These are phyloP conservation scores for Idaea biselata DNA, from an alignment of 2,888 invertebrate genomes.

Conservation along the genomic window DNA sequence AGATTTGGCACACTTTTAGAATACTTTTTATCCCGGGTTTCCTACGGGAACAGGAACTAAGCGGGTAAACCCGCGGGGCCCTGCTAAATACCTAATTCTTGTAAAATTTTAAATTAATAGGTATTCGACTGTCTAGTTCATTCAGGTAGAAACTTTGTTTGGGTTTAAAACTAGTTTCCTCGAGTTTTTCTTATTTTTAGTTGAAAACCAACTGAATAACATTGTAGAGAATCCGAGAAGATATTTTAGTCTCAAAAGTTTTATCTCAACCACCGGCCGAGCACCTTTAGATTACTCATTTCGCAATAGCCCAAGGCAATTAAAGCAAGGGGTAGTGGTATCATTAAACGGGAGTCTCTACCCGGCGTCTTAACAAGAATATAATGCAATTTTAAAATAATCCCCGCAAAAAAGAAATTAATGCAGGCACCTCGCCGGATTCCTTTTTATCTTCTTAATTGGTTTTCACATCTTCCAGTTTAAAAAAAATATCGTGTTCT, in stretches of 20 bases:
- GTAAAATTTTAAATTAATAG: not conserved
- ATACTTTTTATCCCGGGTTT: no score
- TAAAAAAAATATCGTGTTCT: conserved; percentile 79
- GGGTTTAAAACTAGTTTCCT: not conserved
- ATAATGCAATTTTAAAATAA: conserved; percentile 82
- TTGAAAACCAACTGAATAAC: conserved; percentile 18
- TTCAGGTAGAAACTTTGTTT: not conserved
- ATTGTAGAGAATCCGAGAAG: conserved; percentile 25
- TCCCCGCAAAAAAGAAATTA: conserved; percentile 80
- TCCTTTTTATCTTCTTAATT: conserved; percentile 81
- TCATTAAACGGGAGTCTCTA: conserved; percentile 71
- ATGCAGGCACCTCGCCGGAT: conserved; percentile 79
- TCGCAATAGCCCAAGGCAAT: conserved; percentile 78
- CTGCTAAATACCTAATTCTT: not conserved
- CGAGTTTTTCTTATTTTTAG: conserved; percentile 13
- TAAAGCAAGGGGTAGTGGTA: conserved; percentile 79
- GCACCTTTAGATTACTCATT: conserved; percentile 78
- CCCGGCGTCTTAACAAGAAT: conserved; percentile 75
- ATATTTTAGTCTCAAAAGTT: conserved; percentile 58
- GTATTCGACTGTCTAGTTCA: not conserved
- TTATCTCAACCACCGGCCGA: conserved; percentile 64
- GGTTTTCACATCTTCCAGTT: conserved; percentile 81
- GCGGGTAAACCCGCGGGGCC: no score
- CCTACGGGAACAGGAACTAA: no score
- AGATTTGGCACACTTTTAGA: no score